phyloP scores from a whole-genome alignment of 2,888 invertebrate genomes.

The Iselma pallidipennis region DNA sequence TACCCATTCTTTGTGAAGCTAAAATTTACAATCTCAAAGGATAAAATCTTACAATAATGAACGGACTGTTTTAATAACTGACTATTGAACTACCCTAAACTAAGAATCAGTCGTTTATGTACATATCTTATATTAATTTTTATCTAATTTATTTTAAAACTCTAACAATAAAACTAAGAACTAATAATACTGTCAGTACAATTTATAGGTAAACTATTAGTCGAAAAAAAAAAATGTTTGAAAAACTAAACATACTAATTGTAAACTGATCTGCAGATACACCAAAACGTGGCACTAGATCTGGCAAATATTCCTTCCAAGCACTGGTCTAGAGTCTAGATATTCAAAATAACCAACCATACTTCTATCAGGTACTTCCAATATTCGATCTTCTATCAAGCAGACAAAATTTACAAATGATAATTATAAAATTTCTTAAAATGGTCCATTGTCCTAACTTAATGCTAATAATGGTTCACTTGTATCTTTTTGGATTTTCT shows the following conservation, averaged over 20 bases:
- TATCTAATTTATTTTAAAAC: background rate
- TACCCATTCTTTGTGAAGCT: too few relatives aligned
- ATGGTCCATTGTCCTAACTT: slow-evolving; percentile 58
- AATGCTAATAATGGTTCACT: slow-evolving; percentile 69
- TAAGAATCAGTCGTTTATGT: background rate
- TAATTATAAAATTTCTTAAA: background rate
- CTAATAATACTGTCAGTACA: background rate
- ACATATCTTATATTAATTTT: too few relatives aligned
- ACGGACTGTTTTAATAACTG: too few relatives aligned
- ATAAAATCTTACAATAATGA: too few relatives aligned
- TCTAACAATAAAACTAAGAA: background rate
- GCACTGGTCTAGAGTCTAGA: too few relatives aligned
- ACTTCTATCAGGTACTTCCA: background rate
- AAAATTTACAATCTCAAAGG: too few relatives aligned
- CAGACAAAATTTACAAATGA: background rate
- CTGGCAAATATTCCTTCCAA: background rate
- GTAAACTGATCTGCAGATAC: too few relatives aligned
- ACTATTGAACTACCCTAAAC: too few relatives aligned
- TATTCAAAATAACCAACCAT: background rate
- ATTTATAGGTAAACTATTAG: background rate
- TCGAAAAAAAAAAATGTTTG: too few relatives aligned
- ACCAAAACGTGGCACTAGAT: background rate
- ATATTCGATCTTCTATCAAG: background rate
- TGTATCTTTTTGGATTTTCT: slow-evolving; percentile 56
- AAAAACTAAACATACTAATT: too few relatives aligned